These are phyloP conservation scores for Ceratina japonica DNA, from an alignment of 1,140 invertebrate species.

Conservation along the genomic window DNA sequence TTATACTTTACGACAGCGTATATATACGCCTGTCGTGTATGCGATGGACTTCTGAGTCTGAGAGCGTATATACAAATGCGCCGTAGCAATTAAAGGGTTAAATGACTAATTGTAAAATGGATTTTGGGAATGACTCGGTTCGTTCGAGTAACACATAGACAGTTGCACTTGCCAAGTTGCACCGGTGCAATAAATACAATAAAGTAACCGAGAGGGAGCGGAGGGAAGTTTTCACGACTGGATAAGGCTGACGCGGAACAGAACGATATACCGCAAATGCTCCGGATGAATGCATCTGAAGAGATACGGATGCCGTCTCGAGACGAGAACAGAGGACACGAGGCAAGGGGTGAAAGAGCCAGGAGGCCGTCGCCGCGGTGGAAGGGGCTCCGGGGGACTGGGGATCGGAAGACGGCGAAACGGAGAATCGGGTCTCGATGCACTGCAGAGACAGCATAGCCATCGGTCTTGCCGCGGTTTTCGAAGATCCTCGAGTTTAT, in stretches of 20 bases:
- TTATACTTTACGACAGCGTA: too few species aligned
- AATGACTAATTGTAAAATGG: too few species aligned
- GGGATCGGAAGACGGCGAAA: conserved; percentile 40
- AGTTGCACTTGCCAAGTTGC: too few species aligned
- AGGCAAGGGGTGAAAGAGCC: not conserved
- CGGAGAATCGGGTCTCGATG: conserved; percentile 62
- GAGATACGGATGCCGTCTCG: conserved; percentile 48
- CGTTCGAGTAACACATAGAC: too few species aligned
- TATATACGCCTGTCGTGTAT: too few species aligned
- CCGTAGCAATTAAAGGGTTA: too few species aligned
- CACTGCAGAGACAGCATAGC: conserved; percentile 60
- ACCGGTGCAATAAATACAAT: not conserved
- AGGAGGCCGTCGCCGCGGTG: not conserved
- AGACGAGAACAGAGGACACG: conserved; percentile 28
- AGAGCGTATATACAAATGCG: too few species aligned
- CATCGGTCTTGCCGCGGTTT: conserved; percentile 71
- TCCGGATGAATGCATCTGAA: conserved; percentile 50
- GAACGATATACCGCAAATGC: conserved; percentile 48
- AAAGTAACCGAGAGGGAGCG: conserved; percentile 11
- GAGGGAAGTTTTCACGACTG: conserved; percentile 24
- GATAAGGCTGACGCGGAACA: conserved; percentile 16
- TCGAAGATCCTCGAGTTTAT: conserved; percentile 67
- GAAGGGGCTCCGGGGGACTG: not conserved
- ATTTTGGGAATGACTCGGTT: too few species aligned
- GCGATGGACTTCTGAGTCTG: too few species aligned